Conservation (phyloP, 2,797 vertebrate species). For the Cirrhinus molitorella region DNA sequence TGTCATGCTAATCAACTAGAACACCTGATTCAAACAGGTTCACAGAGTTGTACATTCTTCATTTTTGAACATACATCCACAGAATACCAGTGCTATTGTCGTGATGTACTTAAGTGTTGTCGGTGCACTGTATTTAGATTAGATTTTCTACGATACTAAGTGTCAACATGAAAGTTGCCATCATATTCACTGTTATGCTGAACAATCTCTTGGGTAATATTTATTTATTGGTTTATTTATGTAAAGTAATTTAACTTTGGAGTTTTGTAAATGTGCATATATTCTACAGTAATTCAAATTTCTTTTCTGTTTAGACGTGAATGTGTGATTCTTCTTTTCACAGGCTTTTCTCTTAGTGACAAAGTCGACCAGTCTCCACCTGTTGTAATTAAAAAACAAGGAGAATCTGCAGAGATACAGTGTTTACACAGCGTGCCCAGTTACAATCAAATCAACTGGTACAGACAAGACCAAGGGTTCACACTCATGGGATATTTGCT, state of each 20-base stretch:
- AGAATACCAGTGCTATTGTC: not conserved
- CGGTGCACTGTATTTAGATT: too few species aligned
- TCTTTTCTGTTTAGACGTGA: not conserved
- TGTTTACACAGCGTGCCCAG: conserved; percentile 61
- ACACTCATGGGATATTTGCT: conserved; percentile 55
- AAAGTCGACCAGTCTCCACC: conserved; percentile 53
- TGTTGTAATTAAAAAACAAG: not conserved
- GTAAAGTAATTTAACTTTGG: not conserved
- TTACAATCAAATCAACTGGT: conserved; percentile 68
- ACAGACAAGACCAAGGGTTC: conserved; percentile 49
- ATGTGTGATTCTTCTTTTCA: conserved; percentile 12
- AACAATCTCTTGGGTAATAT: conserved; percentile 17
- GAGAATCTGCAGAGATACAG: conserved; percentile 21
- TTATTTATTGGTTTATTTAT: not conserved
- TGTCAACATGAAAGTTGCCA: conserved; percentile 21
- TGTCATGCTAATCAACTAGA: not conserved
- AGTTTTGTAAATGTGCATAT: not conserved
- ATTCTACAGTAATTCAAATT: not conserved
- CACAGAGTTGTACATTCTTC: not conserved
- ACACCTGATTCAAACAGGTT: too few species aligned
- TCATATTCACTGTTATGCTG: conserved; percentile 13
- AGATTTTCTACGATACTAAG: not conserved
- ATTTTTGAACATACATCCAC: not conserved
- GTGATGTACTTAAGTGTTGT: not conserved
- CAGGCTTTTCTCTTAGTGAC: conserved; percentile 55